Conservation (phyloP, 2,797 vertebrate genomes). For the Micrastur ruficollis region DNA sequence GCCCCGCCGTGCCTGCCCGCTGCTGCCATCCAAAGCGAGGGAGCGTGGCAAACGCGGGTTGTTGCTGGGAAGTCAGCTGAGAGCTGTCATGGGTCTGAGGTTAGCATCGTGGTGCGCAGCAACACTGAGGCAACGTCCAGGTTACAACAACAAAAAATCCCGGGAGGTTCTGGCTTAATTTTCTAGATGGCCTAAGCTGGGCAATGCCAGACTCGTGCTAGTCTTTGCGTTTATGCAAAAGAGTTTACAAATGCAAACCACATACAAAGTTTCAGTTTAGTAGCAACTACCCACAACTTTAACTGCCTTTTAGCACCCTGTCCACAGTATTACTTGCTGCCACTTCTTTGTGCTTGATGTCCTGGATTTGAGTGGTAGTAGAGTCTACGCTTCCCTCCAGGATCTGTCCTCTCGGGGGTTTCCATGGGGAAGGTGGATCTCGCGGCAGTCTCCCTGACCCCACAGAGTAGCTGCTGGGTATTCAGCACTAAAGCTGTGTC, state of each 20-base stretch:
- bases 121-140: accelerated
- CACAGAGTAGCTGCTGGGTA: background rate
- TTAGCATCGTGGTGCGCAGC: accelerated
- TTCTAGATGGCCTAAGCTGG: background rate
- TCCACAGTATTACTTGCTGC: background rate
- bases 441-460: too few species aligned
- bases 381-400: background rate
- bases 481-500: accelerated
- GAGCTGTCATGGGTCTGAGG: background rate
- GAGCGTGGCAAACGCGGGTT: background rate
- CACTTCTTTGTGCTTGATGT: accelerated
- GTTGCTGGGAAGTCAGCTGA: background rate
- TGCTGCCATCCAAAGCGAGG: accelerated
- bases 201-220: background rate
- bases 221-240: background rate
- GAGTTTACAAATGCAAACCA: background rate
- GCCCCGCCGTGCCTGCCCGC: background rate
- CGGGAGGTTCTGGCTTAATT: too few species aligned
- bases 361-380: background rate
- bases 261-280: background rate
- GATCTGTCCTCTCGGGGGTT: accelerated
- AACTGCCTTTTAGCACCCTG: background rate
- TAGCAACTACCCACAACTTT: background rate
- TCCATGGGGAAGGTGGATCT: background rate
- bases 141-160: background rate